These are phyloP conservation scores for Pipistrellus pygmaeus DNA, from an alignment of 2,797 vertebrate species.

Conservation along the genomic window DNA sequence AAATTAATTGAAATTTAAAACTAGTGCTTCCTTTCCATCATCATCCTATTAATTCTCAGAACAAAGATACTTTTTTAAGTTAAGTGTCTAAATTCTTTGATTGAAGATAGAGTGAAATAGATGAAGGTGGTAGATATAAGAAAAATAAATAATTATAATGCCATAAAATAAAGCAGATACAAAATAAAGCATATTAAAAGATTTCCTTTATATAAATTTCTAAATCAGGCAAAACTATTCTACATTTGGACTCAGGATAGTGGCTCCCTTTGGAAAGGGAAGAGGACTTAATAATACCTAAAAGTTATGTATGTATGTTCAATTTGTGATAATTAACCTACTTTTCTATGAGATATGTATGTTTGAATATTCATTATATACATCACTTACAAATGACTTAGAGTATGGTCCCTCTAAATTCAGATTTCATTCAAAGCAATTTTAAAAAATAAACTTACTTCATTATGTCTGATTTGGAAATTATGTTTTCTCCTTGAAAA, in stretches of 20 bases:
- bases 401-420: neutral
- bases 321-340: neutral
- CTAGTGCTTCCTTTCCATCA: neutral
- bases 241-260: neutral
- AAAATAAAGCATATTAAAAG: neutral
- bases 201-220: neutral
- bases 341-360: neutral
- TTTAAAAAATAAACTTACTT: neutral
- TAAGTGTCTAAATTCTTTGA: neutral
- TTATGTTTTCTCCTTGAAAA: neutral
- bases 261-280: neutral
- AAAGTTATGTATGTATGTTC: neutral
- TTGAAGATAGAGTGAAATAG: neutral
- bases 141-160: neutral
- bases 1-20: constrained; percentile 38
- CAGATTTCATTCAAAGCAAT: neutral
- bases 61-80: neutral
- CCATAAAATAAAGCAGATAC: neutral
- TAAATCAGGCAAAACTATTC: neutral
- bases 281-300: neutral
- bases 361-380: neutral
- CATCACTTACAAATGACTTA: neutral
- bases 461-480: neutral
- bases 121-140: neutral
- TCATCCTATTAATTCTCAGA: neutral